phyloP scores from a whole-genome alignment of 1,140 invertebrate genomes.

The Cyclina sinensis region DNA sequence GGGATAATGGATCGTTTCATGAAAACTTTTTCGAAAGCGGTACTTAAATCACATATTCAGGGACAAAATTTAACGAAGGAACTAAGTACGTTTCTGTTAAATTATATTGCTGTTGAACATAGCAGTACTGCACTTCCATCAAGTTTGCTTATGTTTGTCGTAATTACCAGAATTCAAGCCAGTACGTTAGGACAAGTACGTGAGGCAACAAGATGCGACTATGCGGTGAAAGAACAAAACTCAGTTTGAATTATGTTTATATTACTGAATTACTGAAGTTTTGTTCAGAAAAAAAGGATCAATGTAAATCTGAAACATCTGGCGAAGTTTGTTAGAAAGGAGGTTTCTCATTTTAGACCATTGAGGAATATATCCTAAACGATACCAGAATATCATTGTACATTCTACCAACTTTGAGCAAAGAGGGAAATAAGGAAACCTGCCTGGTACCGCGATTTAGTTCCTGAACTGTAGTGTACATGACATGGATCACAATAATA shows the following conservation, averaged over 20 bases:
- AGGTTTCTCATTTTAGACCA: neutral
- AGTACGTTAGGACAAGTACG: neutral
- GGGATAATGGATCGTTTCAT: constrained; percentile 69
- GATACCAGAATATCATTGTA: too few relatives aligned
- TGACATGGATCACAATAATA: too few relatives aligned
- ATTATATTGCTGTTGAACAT: neutral
- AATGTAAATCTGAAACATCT: neutral
- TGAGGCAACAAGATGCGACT: too few relatives aligned
- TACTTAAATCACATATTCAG: constrained; percentile 57
- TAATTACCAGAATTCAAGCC: constrained; percentile 8
- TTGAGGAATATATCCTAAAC: neutral
- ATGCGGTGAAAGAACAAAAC: neutral
- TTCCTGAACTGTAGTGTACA: too few relatives aligned
- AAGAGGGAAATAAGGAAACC: too few relatives aligned
- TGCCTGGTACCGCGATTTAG: too few relatives aligned
- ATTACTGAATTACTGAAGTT: neutral
- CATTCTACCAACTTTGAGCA: too few relatives aligned
- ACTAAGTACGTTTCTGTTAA: neutral
- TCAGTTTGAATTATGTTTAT: neutral
- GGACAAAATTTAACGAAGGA: constrained; percentile 13
- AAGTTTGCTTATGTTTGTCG: too few relatives aligned
- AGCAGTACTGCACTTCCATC: neutral
- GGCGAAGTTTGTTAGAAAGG: neutral
- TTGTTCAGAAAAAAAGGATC: neutral
- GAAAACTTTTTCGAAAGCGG: constrained; percentile 70